Evolutionary conservation across 30 jellyfish, hydroid and myxozoan genomes (phyloP).

Genomic region (Pseudorhiza aurosa): DNA sequence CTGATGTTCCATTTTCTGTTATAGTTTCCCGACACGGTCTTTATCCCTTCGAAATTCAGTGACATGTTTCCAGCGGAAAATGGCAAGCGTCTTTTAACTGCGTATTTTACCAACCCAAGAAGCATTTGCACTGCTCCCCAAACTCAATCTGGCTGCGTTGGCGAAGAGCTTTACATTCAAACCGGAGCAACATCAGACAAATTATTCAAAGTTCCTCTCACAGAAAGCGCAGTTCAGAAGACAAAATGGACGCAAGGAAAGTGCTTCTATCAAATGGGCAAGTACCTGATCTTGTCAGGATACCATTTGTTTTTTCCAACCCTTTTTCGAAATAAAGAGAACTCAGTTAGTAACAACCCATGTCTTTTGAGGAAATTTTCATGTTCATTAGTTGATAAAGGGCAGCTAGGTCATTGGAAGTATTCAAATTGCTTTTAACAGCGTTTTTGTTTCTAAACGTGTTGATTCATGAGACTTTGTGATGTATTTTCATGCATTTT

Average conservation of each 20-base stretch:
- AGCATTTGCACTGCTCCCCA: slow-evolving; percentile 30
- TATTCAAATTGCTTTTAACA: too few relatives aligned
- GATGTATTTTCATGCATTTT: too few relatives aligned
- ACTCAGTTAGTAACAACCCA: too few relatives aligned
- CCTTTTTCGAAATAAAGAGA: too few relatives aligned
- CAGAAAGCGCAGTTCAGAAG: slow-evolving; percentile 17
- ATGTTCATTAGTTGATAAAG: too few relatives aligned
- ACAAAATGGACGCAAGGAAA: slow-evolving; percentile 78
- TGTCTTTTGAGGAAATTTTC: too few relatives aligned
- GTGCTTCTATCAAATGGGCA: slow-evolving; percentile 74
- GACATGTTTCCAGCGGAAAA: slow-evolving; percentile 29
- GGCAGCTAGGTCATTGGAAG: too few relatives aligned
- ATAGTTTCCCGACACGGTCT: too few relatives aligned
- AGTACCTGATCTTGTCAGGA: background rate
- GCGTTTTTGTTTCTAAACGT: too few relatives aligned
- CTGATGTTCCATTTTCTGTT: too few relatives aligned
- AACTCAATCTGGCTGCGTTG: slow-evolving; percentile 25
- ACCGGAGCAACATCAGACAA: background rate
- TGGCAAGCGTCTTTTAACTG: slow-evolving; percentile 44
- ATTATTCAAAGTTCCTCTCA: slow-evolving; percentile 51
- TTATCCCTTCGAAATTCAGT: background rate
- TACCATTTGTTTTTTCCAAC: too few relatives aligned
- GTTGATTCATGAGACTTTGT: too few relatives aligned
- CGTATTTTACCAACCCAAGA: slow-evolving; percentile 67
- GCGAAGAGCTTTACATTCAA: slow-evolving; percentile 51